Evolutionary conservation across 2,888 invertebrate genomes (phyloP).

Genomic region (Frankliniella fusca): DNA sequence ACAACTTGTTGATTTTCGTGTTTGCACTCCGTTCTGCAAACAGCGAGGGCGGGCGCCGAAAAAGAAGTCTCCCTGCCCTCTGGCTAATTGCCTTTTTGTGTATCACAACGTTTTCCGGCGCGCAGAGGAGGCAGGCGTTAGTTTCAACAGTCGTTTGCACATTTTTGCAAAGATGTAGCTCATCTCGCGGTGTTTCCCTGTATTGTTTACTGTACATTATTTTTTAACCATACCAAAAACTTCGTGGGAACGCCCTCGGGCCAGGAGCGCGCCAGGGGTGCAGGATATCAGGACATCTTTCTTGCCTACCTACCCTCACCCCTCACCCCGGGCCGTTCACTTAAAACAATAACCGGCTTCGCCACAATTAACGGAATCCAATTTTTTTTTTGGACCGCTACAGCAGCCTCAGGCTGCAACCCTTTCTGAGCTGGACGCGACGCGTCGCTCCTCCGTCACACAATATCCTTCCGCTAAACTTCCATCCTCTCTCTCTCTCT

Average conservation of each 20-base stretch:
- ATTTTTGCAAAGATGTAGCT: no score
- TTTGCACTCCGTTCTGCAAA: neutral
- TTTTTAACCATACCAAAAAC: neutral
- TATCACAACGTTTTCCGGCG: neutral
- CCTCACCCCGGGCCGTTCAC: neutral
- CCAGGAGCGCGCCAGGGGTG: neutral
- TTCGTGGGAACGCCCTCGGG: neutral
- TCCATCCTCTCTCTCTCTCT: no score
- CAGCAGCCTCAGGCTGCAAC: neutral
- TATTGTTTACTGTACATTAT: neutral
- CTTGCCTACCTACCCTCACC: neutral
- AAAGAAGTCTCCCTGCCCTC: neutral
- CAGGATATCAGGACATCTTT: neutral
- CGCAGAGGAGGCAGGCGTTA: neutral
- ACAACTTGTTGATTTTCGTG: conserved; percentile 24
- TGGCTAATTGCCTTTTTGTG: neutral
- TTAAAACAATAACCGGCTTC: conserved; percentile 3
- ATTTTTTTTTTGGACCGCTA: neutral
- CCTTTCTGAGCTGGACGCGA: neutral
- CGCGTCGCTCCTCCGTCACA: neutral
- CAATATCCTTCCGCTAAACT: no score
- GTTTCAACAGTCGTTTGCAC: neutral
- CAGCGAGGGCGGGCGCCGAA: neutral
- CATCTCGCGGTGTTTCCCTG: no score
- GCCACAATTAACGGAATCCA: conserved; percentile 14